phyloP scores from a whole-genome alignment of 2,797 vertebrate species.

The Sebastiscus albofasciatus region DNA sequence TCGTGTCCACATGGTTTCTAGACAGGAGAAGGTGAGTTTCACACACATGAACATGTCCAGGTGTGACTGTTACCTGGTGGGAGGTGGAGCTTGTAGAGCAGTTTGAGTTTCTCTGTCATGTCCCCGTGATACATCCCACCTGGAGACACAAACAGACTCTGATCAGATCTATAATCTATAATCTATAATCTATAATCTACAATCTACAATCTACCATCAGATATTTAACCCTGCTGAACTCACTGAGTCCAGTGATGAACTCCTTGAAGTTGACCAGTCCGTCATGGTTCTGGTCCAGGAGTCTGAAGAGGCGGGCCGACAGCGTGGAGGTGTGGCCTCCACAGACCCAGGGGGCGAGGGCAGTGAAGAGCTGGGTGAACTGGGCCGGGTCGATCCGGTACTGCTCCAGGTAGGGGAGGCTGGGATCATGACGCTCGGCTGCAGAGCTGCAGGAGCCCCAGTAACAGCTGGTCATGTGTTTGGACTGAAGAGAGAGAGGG shows the following conservation, averaged over 20 bases:
- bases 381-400: constrained; percentile 93
- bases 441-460: constrained; percentile 88
- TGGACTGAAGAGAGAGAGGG: constrained; percentile 82
- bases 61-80: constrained; percentile 84
- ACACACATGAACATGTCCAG: not conserved
- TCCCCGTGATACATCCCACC: constrained; percentile 98
- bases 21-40: not conserved
- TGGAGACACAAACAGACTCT: constrained; percentile 52
- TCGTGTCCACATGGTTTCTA: not conserved
- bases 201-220: too few relatives aligned
- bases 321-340: constrained; percentile 86
- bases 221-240: constrained; percentile 21
- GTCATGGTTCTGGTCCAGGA: constrained; percentile 93
- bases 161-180: too few relatives aligned
- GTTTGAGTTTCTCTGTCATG: constrained; percentile 94
- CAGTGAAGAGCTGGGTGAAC: constrained; percentile 89
- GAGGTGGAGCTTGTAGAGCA: constrained; percentile 95
- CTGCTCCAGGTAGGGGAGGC: constrained; percentile 97
- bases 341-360: constrained; percentile 90
- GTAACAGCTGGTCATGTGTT: constrained; percentile 95
- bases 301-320: constrained; percentile 90
- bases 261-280: constrained; percentile 98
- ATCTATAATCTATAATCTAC: too few relatives aligned
- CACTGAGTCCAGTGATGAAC: constrained; percentile 95
- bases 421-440: constrained; percentile 90